phyloP scores from a whole-genome alignment of 64 coral and sea anemone species.

The Pachyseris speciosa region DNA sequence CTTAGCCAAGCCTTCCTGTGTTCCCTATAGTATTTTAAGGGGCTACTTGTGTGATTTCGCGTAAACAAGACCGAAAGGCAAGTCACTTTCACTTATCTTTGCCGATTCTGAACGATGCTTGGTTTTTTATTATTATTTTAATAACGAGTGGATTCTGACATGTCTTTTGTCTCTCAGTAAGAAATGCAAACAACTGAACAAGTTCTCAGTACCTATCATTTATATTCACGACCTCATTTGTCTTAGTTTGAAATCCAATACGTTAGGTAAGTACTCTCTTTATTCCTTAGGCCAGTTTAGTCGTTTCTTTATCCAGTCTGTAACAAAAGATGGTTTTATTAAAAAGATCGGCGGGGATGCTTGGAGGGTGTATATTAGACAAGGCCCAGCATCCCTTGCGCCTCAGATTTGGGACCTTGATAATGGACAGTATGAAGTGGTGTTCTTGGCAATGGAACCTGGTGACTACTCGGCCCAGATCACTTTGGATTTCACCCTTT shows the following conservation, averaged over 20 bases:
- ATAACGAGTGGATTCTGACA: too few species aligned
- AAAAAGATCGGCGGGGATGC: slow-evolving; percentile 75
- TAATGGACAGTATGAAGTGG: slow-evolving; percentile 87
- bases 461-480: slow-evolving; percentile 73
- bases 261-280: neutral
- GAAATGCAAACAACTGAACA: too few species aligned
- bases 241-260: neutral
- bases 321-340: slow-evolving; percentile 14
- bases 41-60: too few species aligned
- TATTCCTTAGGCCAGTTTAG: slow-evolving; percentile 68
- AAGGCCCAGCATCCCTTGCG: slow-evolving; percentile 88
- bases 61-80: too few species aligned
- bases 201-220: too few species aligned
- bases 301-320: slow-evolving; percentile 88
- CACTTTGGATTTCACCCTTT: slow-evolving; percentile 79
- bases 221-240: neutral
- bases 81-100: too few species aligned
- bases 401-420: slow-evolving; percentile 70
- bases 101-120: too few species aligned
- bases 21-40: too few species aligned
- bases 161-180: too few species aligned
- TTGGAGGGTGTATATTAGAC: slow-evolving; percentile 82
- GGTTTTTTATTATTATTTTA: too few species aligned
- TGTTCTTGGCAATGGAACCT: slow-evolving; percentile 69
- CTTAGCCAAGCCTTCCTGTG: neutral